Evolutionary conservation across 1,140 invertebrate species (phyloP).

Genomic region (Papilio polytes): DNA sequence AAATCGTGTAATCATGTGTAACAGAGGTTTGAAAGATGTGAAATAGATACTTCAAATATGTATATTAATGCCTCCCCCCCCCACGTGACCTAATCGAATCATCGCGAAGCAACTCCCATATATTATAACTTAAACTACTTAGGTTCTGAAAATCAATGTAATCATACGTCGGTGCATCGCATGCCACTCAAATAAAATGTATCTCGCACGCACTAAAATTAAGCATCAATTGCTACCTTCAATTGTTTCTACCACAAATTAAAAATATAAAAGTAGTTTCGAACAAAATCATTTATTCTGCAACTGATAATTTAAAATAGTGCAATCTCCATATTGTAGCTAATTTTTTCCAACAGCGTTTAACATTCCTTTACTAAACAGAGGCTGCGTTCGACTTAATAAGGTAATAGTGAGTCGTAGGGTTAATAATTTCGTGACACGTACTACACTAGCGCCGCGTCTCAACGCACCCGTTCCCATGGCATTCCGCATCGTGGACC

Average conservation of each 20-base stretch:
- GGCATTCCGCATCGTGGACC: constrained; percentile 56
- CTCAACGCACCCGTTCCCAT: constrained; percentile 61
- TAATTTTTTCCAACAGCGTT: constrained; percentile 27
- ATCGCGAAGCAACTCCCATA: too few relatives aligned
- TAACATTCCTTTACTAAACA: constrained; percentile 42
- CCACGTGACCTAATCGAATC: too few relatives aligned
- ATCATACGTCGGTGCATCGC: neutral
- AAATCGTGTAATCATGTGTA: too few relatives aligned
- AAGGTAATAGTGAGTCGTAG: constrained; percentile 59
- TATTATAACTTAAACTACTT: neutral
- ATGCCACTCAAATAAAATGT: neutral
- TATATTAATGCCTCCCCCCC: too few relatives aligned
- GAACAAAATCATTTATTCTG: constrained; percentile 3
- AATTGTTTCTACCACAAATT: neutral
- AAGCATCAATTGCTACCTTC: neutral
- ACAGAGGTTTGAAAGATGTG: too few relatives aligned
- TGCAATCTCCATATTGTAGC: neutral
- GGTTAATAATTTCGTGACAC: constrained; percentile 64
- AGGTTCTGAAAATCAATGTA: neutral
- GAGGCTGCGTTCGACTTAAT: constrained; percentile 46
- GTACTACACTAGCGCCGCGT: constrained; percentile 43
- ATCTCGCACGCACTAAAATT: neutral
- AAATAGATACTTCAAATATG: too few relatives aligned
- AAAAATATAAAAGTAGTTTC: neutral
- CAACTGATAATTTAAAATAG: constrained; percentile 13